Base-by-base conservation (phyloP, 2,113 vertebrate genomes). In the Microtus pennsylvanicus region DNA sequence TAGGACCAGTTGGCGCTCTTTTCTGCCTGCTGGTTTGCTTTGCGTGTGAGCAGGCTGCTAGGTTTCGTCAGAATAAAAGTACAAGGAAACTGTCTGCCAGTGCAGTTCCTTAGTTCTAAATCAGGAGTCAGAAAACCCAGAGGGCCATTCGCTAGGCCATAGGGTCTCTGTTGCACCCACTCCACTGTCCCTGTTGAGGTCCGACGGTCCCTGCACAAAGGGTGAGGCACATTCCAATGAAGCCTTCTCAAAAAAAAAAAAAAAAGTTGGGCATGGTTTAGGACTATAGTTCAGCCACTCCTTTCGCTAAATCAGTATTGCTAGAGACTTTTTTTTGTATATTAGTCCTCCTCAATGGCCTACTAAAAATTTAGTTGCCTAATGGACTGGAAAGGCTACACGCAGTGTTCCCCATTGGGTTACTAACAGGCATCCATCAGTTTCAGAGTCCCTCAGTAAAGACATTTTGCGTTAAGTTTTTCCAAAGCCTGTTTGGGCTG, bases 291-390 rank as follows among this genome's bases (percentile, higher is more conserved):
- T 58, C 55, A 58, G 55, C 55, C 55, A 10, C 80, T 70, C 47
- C 17, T 78, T 92, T 94, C 58, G n/a, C n/a, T 95, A 80, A 93
- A 9, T 85, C n/a, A 91, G 61, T 61, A 58, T 58, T 89, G 50
- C 72, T 92, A 83, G 55, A 97, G 63, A 65, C 72, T 3, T 87
- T 96, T 77, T 72, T 93, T 91, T 78, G 24, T 93, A 42, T 38
- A 87, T 47, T 58, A 83, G 50, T 92, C 38, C 47, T 78, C 42
- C 50, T 70, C 88, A 30, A 63, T 61, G 74, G 38, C 42, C 30
- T 58, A 69, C 65, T 50, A 52, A 91, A 96, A 93, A 35, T 55
- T 28, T 35, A 52, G 89, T 77, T 91, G 50, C 61, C 42, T 55
- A 30, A 14, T 74, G 9, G 10, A 77, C 77, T 93, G 16, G 16